Percentiles rank a stretch among this genome's conserved stretches.
These are phyloP conservation scores for Myrmecophaga tridactyla DNA, from an alignment of 2,113 vertebrate genomes.

Conservation along the genomic window DNA sequence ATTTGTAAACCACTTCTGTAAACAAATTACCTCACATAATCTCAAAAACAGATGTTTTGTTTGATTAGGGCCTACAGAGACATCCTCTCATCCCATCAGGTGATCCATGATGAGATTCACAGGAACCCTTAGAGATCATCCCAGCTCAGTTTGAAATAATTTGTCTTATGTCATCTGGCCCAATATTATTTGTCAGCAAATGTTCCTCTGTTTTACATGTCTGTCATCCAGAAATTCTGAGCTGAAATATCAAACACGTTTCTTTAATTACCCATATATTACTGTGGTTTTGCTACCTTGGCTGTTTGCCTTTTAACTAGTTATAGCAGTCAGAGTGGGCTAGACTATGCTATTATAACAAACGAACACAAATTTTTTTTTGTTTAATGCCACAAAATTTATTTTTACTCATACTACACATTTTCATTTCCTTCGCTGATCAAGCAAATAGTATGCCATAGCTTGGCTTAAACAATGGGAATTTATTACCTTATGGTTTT, in stretches of 20 bases:
- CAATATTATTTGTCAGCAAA: slow-evolving; percentile 46
- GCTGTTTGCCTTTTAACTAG: slow-evolving; percentile 3
- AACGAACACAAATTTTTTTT: not conserved
- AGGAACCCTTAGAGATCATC: slow-evolving; percentile 20
- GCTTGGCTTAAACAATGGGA: too few relatives aligned
- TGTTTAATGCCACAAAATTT: slow-evolving; percentile 7
- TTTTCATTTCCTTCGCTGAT: too few relatives aligned
- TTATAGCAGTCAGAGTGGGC: not conserved
- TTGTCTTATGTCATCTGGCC: not conserved
- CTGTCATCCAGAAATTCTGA: slow-evolving; percentile 38
- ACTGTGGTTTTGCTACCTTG: not conserved
- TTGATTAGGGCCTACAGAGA: slow-evolving; percentile 36
- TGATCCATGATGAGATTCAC: slow-evolving; percentile 38
- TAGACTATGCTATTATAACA: slow-evolving; percentile 15
- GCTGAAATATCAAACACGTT: not conserved
- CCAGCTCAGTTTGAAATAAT: slow-evolving; percentile 15
- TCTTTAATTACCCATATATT: not conserved
- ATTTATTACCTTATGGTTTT: too few relatives aligned
- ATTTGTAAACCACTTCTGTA: slow-evolving; percentile 39
- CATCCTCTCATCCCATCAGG: not conserved
- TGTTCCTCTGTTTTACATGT: slow-evolving; percentile 44
- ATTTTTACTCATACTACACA: not conserved
- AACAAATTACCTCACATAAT: slow-evolving; percentile 58
- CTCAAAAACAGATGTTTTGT: slow-evolving; percentile 49
- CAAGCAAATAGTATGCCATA: too few relatives aligned